Conservation (phyloP, 2,113 vertebrate species). For the Triplophysa siluroides region DNA sequence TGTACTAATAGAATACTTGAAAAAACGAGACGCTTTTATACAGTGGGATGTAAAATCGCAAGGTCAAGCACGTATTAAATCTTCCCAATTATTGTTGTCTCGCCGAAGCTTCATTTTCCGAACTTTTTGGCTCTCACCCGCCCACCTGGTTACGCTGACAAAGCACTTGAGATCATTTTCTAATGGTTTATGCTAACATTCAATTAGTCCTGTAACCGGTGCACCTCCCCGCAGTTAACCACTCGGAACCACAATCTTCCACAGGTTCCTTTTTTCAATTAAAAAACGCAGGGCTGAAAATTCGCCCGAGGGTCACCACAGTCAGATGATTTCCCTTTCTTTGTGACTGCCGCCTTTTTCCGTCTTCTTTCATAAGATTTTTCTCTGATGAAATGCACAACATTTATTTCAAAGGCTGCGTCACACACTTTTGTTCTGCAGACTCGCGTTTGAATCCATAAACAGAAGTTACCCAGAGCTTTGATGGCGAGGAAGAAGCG, state of each 20-base stretch:
- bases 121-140: conserved; percentile 53
- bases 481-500: conserved; percentile 19
- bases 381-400: not conserved
- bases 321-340: conserved; percentile 55
- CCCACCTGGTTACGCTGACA: conserved; percentile 64
- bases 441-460: conserved; percentile 5
- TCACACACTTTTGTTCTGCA: conserved; percentile 6
- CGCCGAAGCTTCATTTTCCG: conserved; percentile 49
- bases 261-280: conserved; percentile 55
- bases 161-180: conserved; percentile 56
- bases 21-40: too few species aligned
- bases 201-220: conserved; percentile 72
- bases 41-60: not conserved
- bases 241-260: conserved; percentile 57
- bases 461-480: conserved; percentile 14
- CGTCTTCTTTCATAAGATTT: conserved; percentile 6
- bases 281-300: conserved; percentile 61
- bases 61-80: conserved; percentile 34
- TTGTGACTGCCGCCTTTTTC: not conserved
- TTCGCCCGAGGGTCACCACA: conserved; percentile 64
- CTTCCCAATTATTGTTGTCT: conserved; percentile 42
- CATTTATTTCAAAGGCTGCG: conserved; percentile 3
- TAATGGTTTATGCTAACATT: conserved; percentile 63
- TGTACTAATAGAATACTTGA: too few species aligned
- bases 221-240: conserved; percentile 63